Evolutionary conservation across 2,797 vertebrate genomes (phyloP).

Genomic region (Urophycis tenuis): DNA sequence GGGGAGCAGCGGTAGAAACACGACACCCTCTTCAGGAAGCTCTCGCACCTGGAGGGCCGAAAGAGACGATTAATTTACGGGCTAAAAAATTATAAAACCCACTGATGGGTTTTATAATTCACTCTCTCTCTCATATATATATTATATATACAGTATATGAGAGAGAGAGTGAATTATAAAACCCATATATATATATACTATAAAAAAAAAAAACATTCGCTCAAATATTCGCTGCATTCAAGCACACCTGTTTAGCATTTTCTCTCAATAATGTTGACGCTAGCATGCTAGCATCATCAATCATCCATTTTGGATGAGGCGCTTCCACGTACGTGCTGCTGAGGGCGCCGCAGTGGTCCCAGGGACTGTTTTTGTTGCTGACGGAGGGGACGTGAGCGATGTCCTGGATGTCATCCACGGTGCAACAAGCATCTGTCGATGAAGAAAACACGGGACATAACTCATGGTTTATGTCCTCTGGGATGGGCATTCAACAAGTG

Average conservation of each 20-base stretch:
- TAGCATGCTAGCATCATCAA: not conserved
- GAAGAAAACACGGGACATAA: slow-evolving; percentile 8
- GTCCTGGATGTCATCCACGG: slow-evolving; percentile 59
- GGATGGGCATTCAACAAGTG: not conserved
- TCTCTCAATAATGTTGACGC: not conserved
- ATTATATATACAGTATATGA: no score
- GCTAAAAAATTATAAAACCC: no score
- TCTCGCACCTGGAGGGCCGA: slow-evolving; percentile 67
- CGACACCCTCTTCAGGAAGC: slow-evolving; percentile 70
- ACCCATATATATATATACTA: no score
- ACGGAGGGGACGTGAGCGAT: slow-evolving; percentile 48
- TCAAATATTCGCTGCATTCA: not conserved
- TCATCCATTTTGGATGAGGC: no score
- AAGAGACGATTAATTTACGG: no score
- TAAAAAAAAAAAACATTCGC: no score
- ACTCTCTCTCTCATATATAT: no score
- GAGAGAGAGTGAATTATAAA: not conserved
- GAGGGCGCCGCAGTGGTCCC: slow-evolving; percentile 70
- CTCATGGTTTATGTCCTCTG: not conserved
- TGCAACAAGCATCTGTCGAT: slow-evolving; percentile 67
- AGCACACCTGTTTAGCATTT: not conserved
- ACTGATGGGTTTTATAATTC: not conserved
- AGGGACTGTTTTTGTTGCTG: slow-evolving; percentile 53
- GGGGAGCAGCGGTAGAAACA: slow-evolving; percentile 78
- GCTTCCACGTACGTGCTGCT: slow-evolving; percentile 58